These are phyloP conservation scores for Anabacerthia variegaticeps DNA, from an alignment of 2,797 vertebrate species.

Conservation along the genomic window DNA sequence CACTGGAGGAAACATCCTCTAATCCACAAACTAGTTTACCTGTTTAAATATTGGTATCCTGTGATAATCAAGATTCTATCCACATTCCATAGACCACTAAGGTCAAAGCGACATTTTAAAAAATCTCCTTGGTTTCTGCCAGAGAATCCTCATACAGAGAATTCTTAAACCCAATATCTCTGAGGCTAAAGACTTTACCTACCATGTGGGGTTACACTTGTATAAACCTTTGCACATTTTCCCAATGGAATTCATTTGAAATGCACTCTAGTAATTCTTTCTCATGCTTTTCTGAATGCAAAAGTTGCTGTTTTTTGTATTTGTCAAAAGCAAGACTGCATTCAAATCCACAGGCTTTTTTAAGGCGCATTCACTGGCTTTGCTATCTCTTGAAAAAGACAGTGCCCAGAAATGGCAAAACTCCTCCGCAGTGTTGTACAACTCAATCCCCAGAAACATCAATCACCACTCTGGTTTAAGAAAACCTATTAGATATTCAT, in stretches of 20 bases:
- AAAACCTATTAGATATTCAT: background rate
- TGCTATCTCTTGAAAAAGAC: background rate
- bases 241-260: background rate
- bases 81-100: background rate
- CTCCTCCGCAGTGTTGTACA: background rate
- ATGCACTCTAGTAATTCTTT: background rate
- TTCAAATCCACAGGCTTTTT: background rate
- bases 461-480: background rate
- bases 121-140: background rate
- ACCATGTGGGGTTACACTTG: background rate
- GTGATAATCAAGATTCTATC: background rate
- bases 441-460: background rate
- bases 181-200: background rate
- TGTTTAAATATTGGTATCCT: background rate
- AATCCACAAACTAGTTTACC: background rate
- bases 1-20: background rate
- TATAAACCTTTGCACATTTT: background rate
- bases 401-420: background rate
- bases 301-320: background rate
- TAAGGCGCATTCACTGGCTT: background rate
- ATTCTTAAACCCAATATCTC: background rate
- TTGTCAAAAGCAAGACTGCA: background rate
- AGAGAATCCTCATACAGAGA: background rate
- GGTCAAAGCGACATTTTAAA: background rate
- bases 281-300: background rate